phyloP scores from a whole-genome alignment of 1,140 invertebrate genomes.

The Epicauta chinensis region DNA sequence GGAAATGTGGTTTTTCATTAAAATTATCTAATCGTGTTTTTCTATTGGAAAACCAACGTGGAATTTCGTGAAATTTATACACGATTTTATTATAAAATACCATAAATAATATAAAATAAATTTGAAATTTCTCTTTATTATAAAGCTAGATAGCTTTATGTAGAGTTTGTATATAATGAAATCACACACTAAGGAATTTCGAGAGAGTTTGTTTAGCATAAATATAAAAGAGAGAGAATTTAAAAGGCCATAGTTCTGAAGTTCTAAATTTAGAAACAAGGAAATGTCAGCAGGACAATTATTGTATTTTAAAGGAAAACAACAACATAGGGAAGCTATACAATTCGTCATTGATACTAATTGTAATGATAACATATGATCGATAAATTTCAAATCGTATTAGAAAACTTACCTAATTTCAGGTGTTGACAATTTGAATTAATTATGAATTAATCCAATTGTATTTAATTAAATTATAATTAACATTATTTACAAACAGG shows the following conservation, averaged over 20 bases:
- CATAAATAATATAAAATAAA: background rate
- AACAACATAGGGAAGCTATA: too few species aligned
- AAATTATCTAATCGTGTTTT: conserved; percentile 8
- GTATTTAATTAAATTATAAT: background rate
- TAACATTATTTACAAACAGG: conserved; percentile 21
- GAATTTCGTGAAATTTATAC: conserved; percentile 3
- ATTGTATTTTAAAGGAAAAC: too few species aligned
- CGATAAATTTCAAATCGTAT: too few species aligned
- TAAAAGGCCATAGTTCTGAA: conserved; percentile 9
- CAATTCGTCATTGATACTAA: too few species aligned
- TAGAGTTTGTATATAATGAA: conserved; percentile 3
- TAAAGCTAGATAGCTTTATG: background rate
- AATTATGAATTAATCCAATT: too few species aligned
- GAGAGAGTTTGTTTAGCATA: conserved; percentile 11
- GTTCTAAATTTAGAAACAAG: conserved; percentile 12
- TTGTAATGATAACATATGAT: too few species aligned
- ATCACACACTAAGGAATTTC: conserved; percentile 5
- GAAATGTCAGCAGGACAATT: conserved; percentile 9
- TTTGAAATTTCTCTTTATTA: conserved; percentile 4
- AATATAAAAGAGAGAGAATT: background rate
- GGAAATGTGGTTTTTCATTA: background rate
- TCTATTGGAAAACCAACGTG: conserved; percentile 1
- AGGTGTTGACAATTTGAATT: too few species aligned
- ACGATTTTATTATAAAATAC: too few species aligned
- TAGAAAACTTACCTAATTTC: too few species aligned